Evolutionary conservation across 1,140 invertebrate genomes (phyloP).

Genomic region (Trichoplusia ni): DNA sequence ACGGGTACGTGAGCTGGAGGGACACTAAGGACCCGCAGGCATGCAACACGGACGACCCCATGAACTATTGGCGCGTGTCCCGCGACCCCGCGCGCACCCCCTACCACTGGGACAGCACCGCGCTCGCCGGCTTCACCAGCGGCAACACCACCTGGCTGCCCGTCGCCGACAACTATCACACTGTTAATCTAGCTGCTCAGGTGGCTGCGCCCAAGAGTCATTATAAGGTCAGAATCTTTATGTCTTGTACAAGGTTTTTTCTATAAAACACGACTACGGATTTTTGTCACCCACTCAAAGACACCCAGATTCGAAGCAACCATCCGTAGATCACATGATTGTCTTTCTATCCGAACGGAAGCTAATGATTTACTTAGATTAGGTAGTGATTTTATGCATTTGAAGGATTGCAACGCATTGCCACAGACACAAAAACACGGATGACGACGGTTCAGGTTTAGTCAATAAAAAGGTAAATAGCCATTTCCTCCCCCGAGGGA

Average conservation of each 20-base stretch:
- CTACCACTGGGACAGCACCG: constrained; percentile 87
- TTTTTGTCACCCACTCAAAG: too few relatives aligned
- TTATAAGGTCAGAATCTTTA: constrained; percentile 62
- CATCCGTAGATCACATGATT: too few relatives aligned
- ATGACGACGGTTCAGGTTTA: too few relatives aligned
- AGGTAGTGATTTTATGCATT: too few relatives aligned
- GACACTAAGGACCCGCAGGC: constrained; percentile 83
- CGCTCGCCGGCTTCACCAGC: constrained; percentile 84
- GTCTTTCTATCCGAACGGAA: too few relatives aligned
- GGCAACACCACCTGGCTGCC: constrained; percentile 84
- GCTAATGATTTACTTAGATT: too few relatives aligned
- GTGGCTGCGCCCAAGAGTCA: constrained; percentile 67
- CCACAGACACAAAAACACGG: too few relatives aligned
- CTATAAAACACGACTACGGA: too few relatives aligned
- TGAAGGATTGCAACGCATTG: too few relatives aligned
- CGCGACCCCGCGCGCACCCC: constrained; percentile 87
- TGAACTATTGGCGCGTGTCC: constrained; percentile 79
- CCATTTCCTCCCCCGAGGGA: too few relatives aligned
- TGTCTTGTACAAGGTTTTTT: neutral
- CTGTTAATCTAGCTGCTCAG: constrained; percentile 79
- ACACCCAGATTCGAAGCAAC: too few relatives aligned
- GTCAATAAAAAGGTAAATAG: too few relatives aligned
- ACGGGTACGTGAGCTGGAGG: constrained; percentile 81
- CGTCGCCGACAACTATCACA: constrained; percentile 82
- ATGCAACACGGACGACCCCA: constrained; percentile 80